Evolutionary conservation across 2,113 vertebrate species (phyloP).

Genomic region (Pao palembangensis): DNA sequence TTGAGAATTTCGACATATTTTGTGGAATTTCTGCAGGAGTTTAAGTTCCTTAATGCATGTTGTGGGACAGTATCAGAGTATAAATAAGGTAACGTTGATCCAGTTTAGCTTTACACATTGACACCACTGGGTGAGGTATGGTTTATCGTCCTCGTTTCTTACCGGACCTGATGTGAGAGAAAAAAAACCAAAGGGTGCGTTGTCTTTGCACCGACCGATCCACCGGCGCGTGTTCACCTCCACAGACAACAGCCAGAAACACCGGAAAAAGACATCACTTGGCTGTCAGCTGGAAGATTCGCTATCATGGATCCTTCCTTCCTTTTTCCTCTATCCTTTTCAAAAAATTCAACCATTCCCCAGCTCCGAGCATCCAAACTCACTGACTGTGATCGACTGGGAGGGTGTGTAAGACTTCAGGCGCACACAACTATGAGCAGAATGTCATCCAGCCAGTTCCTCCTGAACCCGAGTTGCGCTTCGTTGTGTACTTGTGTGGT

Average conservation of each 20-base stretch:
- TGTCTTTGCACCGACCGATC: conserved; percentile 29
- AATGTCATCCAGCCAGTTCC: conserved; percentile 64
- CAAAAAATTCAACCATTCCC: conserved; percentile 5
- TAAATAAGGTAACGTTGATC: background rate
- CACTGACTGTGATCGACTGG: conserved; percentile 1
- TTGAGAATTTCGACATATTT: too few relatives aligned
- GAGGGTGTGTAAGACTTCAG: conserved; percentile 51
- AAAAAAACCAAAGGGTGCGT: conserved; percentile 11
- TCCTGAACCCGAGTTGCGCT: conserved; percentile 34
- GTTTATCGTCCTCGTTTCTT: conserved; percentile 30
- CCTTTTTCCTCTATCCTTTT: background rate
- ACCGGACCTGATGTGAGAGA: conserved; percentile 48
- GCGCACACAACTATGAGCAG: conserved; percentile 45
- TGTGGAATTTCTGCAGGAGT: too few relatives aligned
- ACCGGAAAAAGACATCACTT: background rate
- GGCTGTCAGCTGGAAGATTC: background rate
- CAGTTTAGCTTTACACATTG: too few relatives aligned
- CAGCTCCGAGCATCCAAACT: conserved; percentile 7
- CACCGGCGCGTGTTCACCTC: conserved; percentile 14
- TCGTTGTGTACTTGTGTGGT: too few relatives aligned
- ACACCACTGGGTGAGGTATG: background rate
- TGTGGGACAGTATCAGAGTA: background rate
- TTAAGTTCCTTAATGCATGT: background rate
- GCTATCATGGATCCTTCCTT: background rate
- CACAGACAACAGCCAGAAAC: conserved; percentile 7